Conservation (phyloP, 2,888 invertebrate species). For the Piscicola geometra region DNA sequence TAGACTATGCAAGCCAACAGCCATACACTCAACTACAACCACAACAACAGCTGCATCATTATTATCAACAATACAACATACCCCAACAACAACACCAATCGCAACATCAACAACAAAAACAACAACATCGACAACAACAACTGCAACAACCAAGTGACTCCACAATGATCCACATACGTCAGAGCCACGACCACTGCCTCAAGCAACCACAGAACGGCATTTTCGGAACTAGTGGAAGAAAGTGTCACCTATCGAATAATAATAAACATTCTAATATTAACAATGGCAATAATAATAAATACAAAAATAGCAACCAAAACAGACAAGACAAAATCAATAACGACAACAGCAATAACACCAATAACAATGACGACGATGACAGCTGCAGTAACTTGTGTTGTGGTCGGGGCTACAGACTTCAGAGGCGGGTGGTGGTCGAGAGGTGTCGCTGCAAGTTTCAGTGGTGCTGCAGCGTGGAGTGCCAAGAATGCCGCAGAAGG, state of each 20-base stretch:
- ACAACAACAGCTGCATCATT: background rate
- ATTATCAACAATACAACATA: background rate
- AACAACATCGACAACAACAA: background rate
- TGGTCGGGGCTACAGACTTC: conserved; percentile 83
- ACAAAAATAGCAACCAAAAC: background rate
- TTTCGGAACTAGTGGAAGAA: background rate
- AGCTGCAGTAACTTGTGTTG: conserved; percentile 86
- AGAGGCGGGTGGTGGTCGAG: conserved; percentile 67
- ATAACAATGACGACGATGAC: conserved; percentile 68
- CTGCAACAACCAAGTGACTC: background rate
- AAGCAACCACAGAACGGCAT: background rate
- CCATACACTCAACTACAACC: background rate
- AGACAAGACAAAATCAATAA: background rate
- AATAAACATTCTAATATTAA: background rate
- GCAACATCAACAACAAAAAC: conserved; percentile 13
- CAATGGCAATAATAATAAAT: background rate
- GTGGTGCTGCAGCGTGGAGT: conserved; percentile 92
- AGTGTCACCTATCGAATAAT: background rate
- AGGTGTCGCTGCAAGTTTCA: conserved; percentile 89
- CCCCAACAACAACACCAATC: conserved; percentile 3
- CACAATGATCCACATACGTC: background rate
- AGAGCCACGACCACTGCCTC: background rate
- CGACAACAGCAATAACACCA: background rate
- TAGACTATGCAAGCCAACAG: background rate
- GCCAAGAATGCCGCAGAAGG: conserved; percentile 74